phyloP scores from a whole-genome alignment of 2,113 vertebrate species.

The Polypterus senegalus region DNA sequence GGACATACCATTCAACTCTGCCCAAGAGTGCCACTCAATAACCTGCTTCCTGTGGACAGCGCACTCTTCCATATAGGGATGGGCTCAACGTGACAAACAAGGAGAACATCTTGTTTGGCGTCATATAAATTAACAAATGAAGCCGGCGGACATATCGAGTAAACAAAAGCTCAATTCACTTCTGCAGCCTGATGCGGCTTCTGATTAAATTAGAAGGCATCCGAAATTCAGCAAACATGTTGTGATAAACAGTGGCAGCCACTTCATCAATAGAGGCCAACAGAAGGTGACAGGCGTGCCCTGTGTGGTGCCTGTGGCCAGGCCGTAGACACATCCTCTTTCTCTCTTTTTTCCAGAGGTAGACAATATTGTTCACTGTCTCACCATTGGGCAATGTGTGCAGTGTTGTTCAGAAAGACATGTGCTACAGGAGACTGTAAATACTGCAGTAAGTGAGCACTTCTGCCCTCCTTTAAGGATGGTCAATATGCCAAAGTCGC shows the following conservation, averaged over 20 bases:
- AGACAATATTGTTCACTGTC: constrained; percentile 1
- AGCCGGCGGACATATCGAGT: constrained; percentile 44
- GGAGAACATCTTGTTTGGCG: constrained; percentile 63
- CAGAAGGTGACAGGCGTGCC: constrained; percentile 17
- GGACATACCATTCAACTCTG: no score
- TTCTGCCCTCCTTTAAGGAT: no score
- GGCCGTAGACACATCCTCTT: background rate
- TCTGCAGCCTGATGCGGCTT: constrained; percentile 41
- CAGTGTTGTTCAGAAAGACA: no score
- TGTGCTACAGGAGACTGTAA: no score
- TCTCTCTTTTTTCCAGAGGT: background rate
- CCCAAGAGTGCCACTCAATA: background rate
- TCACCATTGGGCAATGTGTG: no score
- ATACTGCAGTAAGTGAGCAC: no score
- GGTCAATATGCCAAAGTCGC: no score
- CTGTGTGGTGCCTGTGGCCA: background rate
- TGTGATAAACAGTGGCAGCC: constrained; percentile 14
- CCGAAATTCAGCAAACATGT: constrained; percentile 29
- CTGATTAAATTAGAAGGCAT: constrained; percentile 61
- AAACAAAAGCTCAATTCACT: constrained; percentile 46
- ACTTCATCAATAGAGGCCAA: constrained; percentile 10
- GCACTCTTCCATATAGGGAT: background rate
- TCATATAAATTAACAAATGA: constrained; percentile 59
- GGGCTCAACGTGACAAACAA: constrained; percentile 49
- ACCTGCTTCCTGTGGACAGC: background rate